phyloP scores from a whole-genome alignment of 2,888 invertebrate species.

The Nasonovia ribisnigri region DNA sequence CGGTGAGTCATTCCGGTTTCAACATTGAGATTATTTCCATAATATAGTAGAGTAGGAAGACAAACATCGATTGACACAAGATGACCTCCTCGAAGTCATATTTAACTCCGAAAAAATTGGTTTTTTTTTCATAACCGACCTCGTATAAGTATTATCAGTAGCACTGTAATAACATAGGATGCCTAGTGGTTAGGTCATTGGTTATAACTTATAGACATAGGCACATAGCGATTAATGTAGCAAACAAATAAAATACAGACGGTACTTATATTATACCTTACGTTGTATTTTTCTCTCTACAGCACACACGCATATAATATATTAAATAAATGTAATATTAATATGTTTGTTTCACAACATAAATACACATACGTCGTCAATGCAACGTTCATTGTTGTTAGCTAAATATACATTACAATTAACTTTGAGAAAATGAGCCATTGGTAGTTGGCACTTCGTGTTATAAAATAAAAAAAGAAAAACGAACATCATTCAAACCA shows the following conservation, averaged over 20 bases:
- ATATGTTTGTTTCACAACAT: neutral
- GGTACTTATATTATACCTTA: neutral
- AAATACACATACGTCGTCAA: neutral
- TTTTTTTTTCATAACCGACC: constrained; percentile 8
- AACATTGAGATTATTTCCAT: constrained; percentile 21
- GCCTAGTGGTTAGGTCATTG: neutral
- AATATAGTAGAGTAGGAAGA: constrained; percentile 6
- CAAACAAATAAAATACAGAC: neutral
- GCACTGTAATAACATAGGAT: neutral
- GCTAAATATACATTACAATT: neutral
- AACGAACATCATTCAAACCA: neutral
- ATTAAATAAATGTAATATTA: neutral
- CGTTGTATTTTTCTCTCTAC: neutral
- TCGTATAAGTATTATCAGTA: constrained; percentile 1
- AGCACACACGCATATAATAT: neutral
- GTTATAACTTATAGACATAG: neutral
- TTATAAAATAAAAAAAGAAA: neutral
- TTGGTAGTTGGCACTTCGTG: neutral
- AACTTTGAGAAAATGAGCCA: neutral
- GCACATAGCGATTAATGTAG: neutral
- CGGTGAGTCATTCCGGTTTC: constrained; percentile 38
- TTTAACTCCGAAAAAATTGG: neutral
- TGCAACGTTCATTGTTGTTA: neutral
- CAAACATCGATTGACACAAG: constrained; percentile 24
- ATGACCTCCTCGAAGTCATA: constrained; percentile 41